Evolutionary conservation across 2,113 vertebrate species (phyloP).

Genomic region (Microcebus tavaratra): DNA sequence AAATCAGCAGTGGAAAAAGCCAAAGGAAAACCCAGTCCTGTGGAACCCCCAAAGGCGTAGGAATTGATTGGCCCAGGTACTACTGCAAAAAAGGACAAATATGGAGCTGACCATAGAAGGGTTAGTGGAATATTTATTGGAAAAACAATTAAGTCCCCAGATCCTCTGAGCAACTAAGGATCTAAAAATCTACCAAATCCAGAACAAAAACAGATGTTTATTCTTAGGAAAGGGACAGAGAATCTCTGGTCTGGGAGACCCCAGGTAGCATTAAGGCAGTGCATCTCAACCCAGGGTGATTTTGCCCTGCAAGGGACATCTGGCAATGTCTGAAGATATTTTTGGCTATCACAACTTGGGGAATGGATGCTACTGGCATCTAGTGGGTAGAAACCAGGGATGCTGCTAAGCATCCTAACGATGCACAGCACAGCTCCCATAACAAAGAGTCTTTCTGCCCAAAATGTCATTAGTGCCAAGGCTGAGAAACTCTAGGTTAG

Average conservation of each 20-base stretch:
- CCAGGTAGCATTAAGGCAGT: background rate
- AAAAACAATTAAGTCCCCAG: constrained; percentile 39
- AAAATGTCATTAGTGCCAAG: background rate
- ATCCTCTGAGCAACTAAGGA: background rate
- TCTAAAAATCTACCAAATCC: background rate
- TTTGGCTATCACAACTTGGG: background rate
- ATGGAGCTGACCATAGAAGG: constrained; percentile 13
- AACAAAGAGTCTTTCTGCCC: background rate
- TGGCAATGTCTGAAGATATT: background rate
- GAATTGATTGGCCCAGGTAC: constrained; percentile 9
- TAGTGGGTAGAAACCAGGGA: background rate
- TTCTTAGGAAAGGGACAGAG: background rate
- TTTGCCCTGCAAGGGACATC: background rate
- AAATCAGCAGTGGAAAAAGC: constrained; percentile 48
- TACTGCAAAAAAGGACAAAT: background rate
- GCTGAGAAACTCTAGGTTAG: background rate
- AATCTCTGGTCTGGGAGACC: background rate
- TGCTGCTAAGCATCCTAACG: background rate
- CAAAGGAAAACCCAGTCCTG: background rate
- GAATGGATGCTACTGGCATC: background rate
- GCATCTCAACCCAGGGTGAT: background rate
- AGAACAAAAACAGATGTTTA: background rate
- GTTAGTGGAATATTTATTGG: constrained; percentile 45
- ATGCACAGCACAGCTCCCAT: background rate
- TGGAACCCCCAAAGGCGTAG: background rate